Percentiles rank a stretch among this genome's conserved stretches.
phyloP scores from a whole-genome alignment of 2,797 vertebrate genomes.

The Falco novaeseelandiae region DNA sequence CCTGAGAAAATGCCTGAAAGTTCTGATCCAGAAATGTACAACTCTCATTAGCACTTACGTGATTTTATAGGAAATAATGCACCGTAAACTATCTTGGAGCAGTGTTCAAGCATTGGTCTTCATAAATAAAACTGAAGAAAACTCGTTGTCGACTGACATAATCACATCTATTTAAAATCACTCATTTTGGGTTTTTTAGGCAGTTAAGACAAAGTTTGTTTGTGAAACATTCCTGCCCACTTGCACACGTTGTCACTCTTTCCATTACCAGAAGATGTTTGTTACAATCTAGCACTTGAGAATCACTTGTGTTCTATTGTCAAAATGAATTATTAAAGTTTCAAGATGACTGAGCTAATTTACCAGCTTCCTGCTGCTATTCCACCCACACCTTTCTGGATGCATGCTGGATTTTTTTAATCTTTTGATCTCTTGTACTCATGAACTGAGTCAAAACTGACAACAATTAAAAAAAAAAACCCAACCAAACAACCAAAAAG shows the following conservation, averaged over 20 bases:
- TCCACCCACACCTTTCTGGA: not conserved
- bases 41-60: not conserved
- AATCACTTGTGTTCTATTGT: not conserved
- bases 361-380: not conserved
- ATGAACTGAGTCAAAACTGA: not conserved
- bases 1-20: not conserved
- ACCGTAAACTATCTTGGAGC: not conserved
- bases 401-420: fast-evolving
- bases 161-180: not conserved
- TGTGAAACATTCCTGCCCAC: not conserved
- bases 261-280: not conserved
- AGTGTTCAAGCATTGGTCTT: not conserved
- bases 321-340: not conserved
- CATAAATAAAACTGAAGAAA: not conserved
- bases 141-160: fast-evolving
- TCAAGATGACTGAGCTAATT: not conserved
- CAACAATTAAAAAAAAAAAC: not conserved
- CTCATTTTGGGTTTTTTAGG: fast-evolving
- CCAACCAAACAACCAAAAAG: not conserved
- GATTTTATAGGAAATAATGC: not conserved
- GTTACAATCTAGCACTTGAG: not conserved
- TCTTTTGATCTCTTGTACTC: not conserved
- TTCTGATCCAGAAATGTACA: not conserved
- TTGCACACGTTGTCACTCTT: not conserved
- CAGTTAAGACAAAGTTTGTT: not conserved